Evolutionary conservation across 2,888 invertebrate genomes (phyloP), one percentile per base, ranked within the genome.

Genomic region (Blera fallax): DNA sequence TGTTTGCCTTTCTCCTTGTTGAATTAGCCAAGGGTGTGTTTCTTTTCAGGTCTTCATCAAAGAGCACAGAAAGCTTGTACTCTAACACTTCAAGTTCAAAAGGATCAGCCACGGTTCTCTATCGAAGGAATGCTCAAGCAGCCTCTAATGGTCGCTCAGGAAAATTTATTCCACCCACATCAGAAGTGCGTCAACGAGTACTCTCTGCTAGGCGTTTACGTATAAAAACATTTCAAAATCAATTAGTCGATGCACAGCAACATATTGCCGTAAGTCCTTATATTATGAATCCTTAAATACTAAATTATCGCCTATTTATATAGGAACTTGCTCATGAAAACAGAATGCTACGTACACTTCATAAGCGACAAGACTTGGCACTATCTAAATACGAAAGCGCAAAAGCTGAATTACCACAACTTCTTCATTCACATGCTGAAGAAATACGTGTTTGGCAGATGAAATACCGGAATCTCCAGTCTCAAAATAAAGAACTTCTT

Each of bases 281-380:
- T 7, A 8, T n/a, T 32, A 6, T 18, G 21, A 18, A 4, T 0
- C 3, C 3, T 0, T n/a, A 0, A 37, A 5, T 11, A 10, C 4
- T 14, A 27, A 70, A 16, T 8, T 32, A 11, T 3, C 8, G 7
- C n/a, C 11, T 24, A 3, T 60, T 91, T 92, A 3, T n/a, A 43
- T 87, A 95, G 95, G 95, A 95, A 90, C 90, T 95, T 48, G 93
- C 93, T 1, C 94, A 95, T 89, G 97, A 97, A 91, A 97, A 97
- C 90, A 94, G 95, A 88, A 93, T 96, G 43, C 90, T 97, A 32
- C 95, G 95, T 88, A 96, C 95, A 3, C 91, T 97, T 43, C 96
- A 96, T 91, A 96, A 96, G 90, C 94, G 96, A 62, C 97, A 97
- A 89, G 96, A 96, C 89, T 94, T 94, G 78, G 96, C 96, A 0